Evolutionary conservation across 2,113 vertebrate species (phyloP).

Genomic region (Ochotona curzoniae): DNA sequence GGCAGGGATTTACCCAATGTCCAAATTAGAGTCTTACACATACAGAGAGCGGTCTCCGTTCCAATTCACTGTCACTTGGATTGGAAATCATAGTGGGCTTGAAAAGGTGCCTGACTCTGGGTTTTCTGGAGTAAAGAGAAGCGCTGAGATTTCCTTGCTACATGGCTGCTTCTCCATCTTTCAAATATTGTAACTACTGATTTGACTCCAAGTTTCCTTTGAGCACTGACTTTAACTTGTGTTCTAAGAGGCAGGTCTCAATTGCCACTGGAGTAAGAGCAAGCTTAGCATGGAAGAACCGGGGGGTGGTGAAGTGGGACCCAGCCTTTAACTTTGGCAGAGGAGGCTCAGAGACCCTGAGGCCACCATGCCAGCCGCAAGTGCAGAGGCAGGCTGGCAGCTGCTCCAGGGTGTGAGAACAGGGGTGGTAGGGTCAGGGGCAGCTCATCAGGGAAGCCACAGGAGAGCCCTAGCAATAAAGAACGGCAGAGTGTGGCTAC

Average conservation of each 20-base stretch:
- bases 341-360: neutral
- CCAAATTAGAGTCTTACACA: conserved; percentile 9
- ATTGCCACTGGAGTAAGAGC: neutral
- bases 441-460: neutral
- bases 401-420: neutral
- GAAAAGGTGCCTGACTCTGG: neutral
- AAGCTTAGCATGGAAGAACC: neutral
- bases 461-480: neutral
- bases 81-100: neutral
- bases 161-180: conserved; percentile 44
- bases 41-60: too few species aligned
- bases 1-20: neutral
- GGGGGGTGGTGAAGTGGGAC: neutral
- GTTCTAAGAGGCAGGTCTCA: neutral
- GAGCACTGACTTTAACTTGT: conserved; percentile 41
- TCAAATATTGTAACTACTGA: conserved; percentile 45
- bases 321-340: too few species aligned
- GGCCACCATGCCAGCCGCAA: neutral
- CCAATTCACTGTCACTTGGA: neutral
- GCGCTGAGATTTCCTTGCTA: neutral
- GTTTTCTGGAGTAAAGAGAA: conserved; percentile 7
- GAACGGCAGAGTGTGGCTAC: neutral
- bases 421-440: neutral
- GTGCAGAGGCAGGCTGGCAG: neutral
- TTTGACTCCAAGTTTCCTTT: conserved; percentile 52